Base-by-base conservation (phyloP, 2,888 invertebrate genomes). In the Philereme transversata region DNA sequence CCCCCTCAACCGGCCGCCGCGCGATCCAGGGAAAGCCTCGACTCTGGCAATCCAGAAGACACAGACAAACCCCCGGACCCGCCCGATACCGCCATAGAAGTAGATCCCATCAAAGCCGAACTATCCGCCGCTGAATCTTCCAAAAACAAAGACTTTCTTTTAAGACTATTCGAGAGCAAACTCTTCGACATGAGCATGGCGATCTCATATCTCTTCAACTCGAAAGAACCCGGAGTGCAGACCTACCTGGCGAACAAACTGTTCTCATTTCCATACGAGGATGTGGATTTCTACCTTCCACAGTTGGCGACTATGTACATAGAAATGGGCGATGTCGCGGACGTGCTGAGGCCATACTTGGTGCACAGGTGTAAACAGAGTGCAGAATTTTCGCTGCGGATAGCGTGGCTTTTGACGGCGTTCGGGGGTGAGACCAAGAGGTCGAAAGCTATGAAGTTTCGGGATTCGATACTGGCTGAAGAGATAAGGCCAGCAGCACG, bases 301-400 rank as follows among this genome's bases (percentile, higher is more conserved):
- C 99, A 99, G 90, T 92, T 99, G 80, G 96, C 99, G 79, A 98
- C 98, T 79, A 98, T 99, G 97, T 99, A 99, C 87, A 97, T 99
- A 88, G 98, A 99, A 93, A 98, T 99, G 95, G 97, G 97, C 78
- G 99, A 99, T 83, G 96, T 99, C 72, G 99, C 99, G 57, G 99
- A 99, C 93, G 88, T 92, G 70, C 78, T 93, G 69, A 81, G 84
- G 71, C 92, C 93, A 49, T 93, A 93, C 78, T 80, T 93, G 74
- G 90, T 92, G 77, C 77, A 87, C 77, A 83, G 93, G 84, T 99
- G 99, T 94, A 95, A 98, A 78, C 95, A 96, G 84, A 98, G 98
- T 71, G 97, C 97, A 63, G 98, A 99, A 92, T 99, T 99, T 89
- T 98, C 99, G 48, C 93, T 99, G 72, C 96, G 98, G 86, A 96